Percentiles rank a stretch among this genome's conserved stretches.
Evolutionary conservation across 2,888 invertebrate genomes (phyloP).

Genomic region (Chaetogeoica ovagalla): DNA sequence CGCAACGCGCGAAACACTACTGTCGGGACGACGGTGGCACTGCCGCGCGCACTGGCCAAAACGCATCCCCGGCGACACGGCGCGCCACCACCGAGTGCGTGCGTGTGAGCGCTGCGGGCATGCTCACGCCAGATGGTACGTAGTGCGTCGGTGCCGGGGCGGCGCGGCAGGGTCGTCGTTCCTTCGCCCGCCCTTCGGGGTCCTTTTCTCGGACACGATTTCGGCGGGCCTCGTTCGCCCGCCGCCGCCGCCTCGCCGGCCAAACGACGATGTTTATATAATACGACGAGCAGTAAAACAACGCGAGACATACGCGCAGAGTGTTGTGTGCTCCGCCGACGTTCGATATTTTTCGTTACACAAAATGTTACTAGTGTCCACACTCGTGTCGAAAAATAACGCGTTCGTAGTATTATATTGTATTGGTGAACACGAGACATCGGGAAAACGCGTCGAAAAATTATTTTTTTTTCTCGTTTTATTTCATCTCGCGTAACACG

Average conservation of each 20-base stretch:
- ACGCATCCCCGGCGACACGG: slow-evolving; percentile 42
- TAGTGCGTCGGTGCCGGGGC: slow-evolving; percentile 46
- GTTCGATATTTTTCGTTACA: no score
- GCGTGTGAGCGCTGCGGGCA: slow-evolving; percentile 32
- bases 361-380: no score
- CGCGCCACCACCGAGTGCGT: neutral
- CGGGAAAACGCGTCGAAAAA: no score
- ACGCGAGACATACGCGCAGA: no score
- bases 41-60: slow-evolving; percentile 40
- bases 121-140: slow-evolving; percentile 49
- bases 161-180: slow-evolving; percentile 22
- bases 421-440: no score
- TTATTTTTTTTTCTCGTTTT: no score
- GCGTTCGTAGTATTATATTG: no score
- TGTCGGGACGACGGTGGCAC: slow-evolving; percentile 40
- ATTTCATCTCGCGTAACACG: no score
- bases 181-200: neutral
- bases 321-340: neutral
- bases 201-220: slow-evolving; percentile 11
- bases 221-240: neutral
- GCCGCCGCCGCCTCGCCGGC: neutral
- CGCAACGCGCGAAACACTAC: slow-evolving; percentile 19
- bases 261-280: neutral
- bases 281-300: neutral
- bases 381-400: no score